phyloP scores from a whole-genome alignment of 2,888 invertebrate species.

The Leptinotarsa peninsularis region DNA sequence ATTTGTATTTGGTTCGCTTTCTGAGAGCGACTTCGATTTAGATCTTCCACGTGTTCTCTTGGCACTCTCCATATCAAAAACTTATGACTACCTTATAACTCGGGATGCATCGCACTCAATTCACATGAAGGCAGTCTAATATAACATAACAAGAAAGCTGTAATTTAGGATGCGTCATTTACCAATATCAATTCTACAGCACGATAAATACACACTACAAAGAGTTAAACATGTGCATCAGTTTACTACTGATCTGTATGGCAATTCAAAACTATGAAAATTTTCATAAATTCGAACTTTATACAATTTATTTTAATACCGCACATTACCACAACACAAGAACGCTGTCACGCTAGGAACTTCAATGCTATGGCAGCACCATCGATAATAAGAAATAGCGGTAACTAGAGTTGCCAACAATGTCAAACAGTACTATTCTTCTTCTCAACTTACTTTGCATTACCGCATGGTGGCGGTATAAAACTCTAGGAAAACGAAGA shows the following conservation, averaged over 20 bases:
- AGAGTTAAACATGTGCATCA: too few relatives aligned
- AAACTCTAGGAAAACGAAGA: too few relatives aligned
- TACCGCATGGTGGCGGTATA: too few relatives aligned
- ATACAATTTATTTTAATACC: not conserved
- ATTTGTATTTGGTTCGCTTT: conserved; percentile 30
- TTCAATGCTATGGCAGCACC: not conserved
- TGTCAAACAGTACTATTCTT: not conserved
- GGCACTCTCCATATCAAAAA: conserved; percentile 33
- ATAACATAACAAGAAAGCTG: conserved; percentile 8
- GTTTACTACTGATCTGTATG: not conserved
- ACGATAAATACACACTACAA: not conserved
- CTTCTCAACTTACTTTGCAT: too few relatives aligned
- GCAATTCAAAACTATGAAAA: not conserved
- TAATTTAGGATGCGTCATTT: conserved; percentile 24
- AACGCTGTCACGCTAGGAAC: conserved; percentile 6
- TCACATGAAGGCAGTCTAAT: not conserved
- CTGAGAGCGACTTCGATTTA: conserved; percentile 34
- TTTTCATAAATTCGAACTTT: conserved; percentile 9
- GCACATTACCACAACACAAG: not conserved
- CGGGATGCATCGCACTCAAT: conserved; percentile 6
- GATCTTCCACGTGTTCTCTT: conserved; percentile 38
- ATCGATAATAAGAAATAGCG: not conserved
- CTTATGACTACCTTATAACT: not conserved
- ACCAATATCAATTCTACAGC: conserved; percentile 4
- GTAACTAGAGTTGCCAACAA: not conserved